Percentiles rank a stretch among this genome's conserved stretches.
Evolutionary conservation across 1,140 invertebrate genomes (phyloP).

Genomic region (Trachelipus rathkii): DNA sequence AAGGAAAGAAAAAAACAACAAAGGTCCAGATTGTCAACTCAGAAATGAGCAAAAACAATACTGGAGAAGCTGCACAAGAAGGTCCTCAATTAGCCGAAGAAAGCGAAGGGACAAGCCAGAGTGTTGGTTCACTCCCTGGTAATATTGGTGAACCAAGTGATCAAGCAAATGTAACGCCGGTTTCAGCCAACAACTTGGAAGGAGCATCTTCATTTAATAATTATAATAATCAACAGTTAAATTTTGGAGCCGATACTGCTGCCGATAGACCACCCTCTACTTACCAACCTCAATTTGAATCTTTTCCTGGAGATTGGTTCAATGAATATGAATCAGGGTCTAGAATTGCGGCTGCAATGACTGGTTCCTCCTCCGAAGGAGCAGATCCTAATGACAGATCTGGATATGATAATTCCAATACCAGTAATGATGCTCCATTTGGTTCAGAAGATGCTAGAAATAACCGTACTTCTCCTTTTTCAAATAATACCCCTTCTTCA

Average conservation of each 20-base stretch:
- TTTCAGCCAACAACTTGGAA: neutral
- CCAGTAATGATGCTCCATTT: neutral
- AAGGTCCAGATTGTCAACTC: neutral
- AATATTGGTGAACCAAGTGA: conserved; percentile 15
- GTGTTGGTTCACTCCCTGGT: neutral
- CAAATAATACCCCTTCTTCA: conserved; percentile 12
- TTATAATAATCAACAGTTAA: conserved; percentile 25
- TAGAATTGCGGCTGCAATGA: conserved; percentile 44
- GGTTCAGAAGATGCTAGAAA: neutral
- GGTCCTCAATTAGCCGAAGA: neutral
- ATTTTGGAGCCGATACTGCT: conserved; percentile 5
- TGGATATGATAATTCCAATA: conserved; percentile 27
- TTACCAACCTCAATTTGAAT: conserved; percentile 45
- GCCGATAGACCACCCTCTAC: conserved; percentile 29
- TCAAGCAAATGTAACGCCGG: neutral
- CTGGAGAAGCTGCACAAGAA: conserved; percentile 14
- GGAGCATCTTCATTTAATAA: neutral
- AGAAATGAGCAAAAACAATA: conserved; percentile 20
- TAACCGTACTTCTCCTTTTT: neutral
- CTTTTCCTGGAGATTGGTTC: conserved; percentile 42
- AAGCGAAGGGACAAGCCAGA: neutral
- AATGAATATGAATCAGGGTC: conserved; percentile 43
- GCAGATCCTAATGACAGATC: conserved; percentile 23
- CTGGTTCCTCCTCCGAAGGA: conserved; percentile 34
- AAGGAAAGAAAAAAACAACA: neutral